Evolutionary conservation across 2,888 invertebrate genomes (phyloP).

Genomic region (Diaprepes abbreviatus): DNA sequence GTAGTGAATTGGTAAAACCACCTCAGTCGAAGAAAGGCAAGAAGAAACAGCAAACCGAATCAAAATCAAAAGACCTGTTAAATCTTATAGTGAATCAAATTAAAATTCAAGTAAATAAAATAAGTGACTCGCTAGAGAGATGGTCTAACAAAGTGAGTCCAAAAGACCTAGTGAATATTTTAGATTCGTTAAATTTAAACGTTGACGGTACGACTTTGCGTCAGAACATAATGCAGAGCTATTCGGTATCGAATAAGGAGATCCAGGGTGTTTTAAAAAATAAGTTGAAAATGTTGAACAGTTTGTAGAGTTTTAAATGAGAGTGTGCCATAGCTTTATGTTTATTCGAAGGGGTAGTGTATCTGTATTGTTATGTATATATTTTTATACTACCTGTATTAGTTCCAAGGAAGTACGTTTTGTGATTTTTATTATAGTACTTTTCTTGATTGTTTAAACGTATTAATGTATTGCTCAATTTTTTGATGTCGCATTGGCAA

Average conservation of each 20-base stretch:
- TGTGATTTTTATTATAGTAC: too few species aligned
- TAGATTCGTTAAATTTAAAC: conserved; percentile 66
- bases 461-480: too few species aligned
- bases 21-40: conserved; percentile 72
- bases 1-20: conserved; percentile 70
- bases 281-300: conserved; percentile 69
- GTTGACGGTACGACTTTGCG: conserved; percentile 67
- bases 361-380: not conserved
- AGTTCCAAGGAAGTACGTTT: too few species aligned
- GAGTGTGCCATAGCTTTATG: conserved; percentile 30
- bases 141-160: conserved; percentile 66
- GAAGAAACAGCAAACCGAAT: conserved; percentile 71
- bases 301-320: conserved; percentile 23
- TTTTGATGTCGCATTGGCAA: too few species aligned
- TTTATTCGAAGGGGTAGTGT: conserved; percentile 5
- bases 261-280: conserved; percentile 70
- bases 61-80: conserved; percentile 68
- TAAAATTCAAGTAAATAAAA: conserved; percentile 62
- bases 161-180: conserved; percentile 64
- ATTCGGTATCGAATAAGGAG: conserved; percentile 70
- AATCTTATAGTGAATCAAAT: conserved; percentile 54
- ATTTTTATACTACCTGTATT: too few species aligned
- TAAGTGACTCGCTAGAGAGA: conserved; percentile 68
- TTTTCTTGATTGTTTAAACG: too few species aligned
- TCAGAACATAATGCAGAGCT: conserved; percentile 69